Evolutionary conservation across 2,113 vertebrate genomes (phyloP), one percentile per base, ranked within the genome.

Genomic region (Archilochus colubris): DNA sequence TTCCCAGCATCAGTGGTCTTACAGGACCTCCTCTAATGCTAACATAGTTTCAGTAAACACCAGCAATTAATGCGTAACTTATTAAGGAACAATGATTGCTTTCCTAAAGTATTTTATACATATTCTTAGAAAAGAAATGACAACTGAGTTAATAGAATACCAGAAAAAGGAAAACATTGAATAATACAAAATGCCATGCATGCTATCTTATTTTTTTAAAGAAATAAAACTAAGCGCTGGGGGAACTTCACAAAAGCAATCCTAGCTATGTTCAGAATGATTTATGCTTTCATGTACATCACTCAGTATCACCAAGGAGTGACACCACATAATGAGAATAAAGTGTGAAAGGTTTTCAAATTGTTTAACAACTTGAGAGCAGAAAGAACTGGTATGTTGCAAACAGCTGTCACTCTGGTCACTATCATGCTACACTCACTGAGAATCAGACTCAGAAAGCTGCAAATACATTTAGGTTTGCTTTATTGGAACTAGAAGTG

Each of bases 31-130:
- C 67, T 50, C 58, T 93, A 90, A 97, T 62, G 61, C 63, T 90
- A 94, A 91, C 64, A 85, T 14, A 68, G n/a, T 73, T 92, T 55
- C 84, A 75, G 50, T 46, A 86, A 97, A 79, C 16, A 46, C 44
- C 55, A 89, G 72, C 25, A 94, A 74, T 68, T 92, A 96, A 97
- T 89, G 13, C 25, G 66, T 94, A 84, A 98, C 91, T 94, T 95
- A 97, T 95, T 96, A 92, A 93, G 91, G 80, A 97, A 79, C 64
- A 94, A 63, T 0, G 3, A 96, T 83, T 44, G 64, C 57, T 93
- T 94, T 82, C 91, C 74, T 67, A 85, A 81, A 0, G 0, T 16
- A 90, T 88, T 96, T 72, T 84, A 79, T 92, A 85, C 8, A 20
- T 62, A 72, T 59, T 84, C 74, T 62, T 67, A 95, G 51, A 51